A percentile compares a stretch with the other conserved stretches of the same genome.
phyloP scores from a whole-genome alignment of 2,797 vertebrate species.

The Numenius phaeopus region DNA sequence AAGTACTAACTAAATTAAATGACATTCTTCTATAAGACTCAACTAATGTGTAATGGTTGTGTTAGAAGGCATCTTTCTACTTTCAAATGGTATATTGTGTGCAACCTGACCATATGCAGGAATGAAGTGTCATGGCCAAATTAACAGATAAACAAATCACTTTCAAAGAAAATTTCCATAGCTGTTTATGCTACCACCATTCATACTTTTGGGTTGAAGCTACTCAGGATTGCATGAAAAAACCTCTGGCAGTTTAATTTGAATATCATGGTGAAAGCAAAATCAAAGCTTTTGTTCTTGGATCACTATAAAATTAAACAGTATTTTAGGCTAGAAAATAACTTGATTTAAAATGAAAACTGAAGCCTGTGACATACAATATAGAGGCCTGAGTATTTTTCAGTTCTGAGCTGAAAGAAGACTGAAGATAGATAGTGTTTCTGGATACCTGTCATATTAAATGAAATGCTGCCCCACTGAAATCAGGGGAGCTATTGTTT shows the following conservation, averaged over 20 bases:
- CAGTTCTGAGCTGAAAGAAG: neutral
- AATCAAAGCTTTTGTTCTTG: constrained; percentile 28
- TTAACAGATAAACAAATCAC: neutral
- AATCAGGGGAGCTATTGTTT: neutral
- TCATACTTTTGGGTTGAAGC: neutral
- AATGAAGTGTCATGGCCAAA: neutral
- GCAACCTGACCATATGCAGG: neutral
- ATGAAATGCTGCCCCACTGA: neutral
- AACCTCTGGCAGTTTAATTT: neutral
- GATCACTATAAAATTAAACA: neutral
- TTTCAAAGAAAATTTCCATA: neutral
- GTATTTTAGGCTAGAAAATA: neutral
- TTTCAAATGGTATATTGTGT: neutral
- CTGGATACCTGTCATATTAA: neutral
- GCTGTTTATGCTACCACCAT: neutral
- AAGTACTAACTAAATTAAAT: neutral
- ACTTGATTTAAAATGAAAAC: neutral
- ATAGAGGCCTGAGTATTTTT: neutral
- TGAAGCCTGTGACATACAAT: neutral
- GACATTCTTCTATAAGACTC: neutral
- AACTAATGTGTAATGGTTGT: neutral
- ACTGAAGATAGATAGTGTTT: neutral
- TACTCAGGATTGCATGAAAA: neutral
- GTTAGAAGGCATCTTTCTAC: neutral
- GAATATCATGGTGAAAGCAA: neutral